Evolutionary conservation across 2,113 vertebrate genomes (phyloP).

Genomic region (Acanthochromis polyacanthus): DNA sequence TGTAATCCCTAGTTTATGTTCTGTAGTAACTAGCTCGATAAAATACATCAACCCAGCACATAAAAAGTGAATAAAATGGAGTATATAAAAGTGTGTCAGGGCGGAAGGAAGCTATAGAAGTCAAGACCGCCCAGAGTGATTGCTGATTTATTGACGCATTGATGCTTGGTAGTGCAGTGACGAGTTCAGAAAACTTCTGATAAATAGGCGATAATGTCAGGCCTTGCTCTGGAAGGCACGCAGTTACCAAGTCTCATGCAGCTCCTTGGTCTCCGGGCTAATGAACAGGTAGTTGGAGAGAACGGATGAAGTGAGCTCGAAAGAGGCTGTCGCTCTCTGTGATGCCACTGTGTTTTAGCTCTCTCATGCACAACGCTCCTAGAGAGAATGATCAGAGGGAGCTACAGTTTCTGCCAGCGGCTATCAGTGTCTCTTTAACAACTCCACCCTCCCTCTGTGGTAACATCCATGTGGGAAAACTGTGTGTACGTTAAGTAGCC

Average conservation of each 20-base stretch:
- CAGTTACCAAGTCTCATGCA: constrained; percentile 27
- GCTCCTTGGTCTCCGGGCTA: constrained; percentile 48
- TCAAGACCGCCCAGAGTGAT: constrained; percentile 64
- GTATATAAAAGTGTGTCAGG: constrained; percentile 75
- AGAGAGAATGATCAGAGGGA: constrained; percentile 66
- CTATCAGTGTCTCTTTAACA: constrained; percentile 63
- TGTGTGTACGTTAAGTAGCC: constrained; percentile 40
- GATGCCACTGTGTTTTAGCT: constrained; percentile 51
- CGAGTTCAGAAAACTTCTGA: constrained; percentile 63
- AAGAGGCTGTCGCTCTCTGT: constrained; percentile 7
- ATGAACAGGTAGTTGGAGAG: constrained; percentile 53
- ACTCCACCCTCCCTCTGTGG: constrained; percentile 43
- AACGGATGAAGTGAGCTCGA: constrained; percentile 28
- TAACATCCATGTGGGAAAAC: constrained; percentile 37
- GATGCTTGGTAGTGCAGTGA: constrained; percentile 44
- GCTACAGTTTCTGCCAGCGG: constrained; percentile 54
- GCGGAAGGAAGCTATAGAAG: constrained; percentile 60
- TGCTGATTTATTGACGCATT: constrained; percentile 71
- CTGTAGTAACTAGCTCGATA: constrained; percentile 79
- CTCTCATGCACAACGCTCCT: constrained; percentile 40
- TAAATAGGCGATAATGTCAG: constrained; percentile 63
- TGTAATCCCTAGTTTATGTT: constrained; percentile 80
- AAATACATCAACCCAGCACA: constrained; percentile 75
- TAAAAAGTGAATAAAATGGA: constrained; percentile 80
- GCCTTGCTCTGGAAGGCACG: constrained; percentile 30